Conservation (phyloP, 2,113 vertebrate genomes). For the Tupaia tana region DNA sequence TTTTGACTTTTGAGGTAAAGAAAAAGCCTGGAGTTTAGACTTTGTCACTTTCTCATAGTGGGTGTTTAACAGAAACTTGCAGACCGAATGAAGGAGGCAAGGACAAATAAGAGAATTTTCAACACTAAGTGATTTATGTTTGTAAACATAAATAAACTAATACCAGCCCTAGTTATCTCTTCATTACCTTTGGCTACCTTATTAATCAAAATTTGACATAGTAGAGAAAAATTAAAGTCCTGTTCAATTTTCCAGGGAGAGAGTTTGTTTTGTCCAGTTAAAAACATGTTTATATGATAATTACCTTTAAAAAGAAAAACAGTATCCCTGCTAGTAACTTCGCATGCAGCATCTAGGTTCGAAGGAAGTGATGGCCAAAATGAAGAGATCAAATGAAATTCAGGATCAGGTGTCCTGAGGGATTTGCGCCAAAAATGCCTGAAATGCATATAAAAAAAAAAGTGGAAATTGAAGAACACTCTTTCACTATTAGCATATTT, state of each 20-base stretch:
- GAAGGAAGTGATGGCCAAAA: slow-evolving; percentile 90
- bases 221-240: neutral
- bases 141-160: neutral
- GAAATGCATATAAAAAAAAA: slow-evolving; percentile 16
- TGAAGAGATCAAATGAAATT: slow-evolving; percentile 82
- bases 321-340: slow-evolving; percentile 77
- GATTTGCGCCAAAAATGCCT: slow-evolving; percentile 90
- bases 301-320: slow-evolving; percentile 84
- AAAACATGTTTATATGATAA: neutral
- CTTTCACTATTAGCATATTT: neutral
- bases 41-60: neutral
- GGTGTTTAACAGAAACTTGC: neutral
- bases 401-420: slow-evolving; percentile 60
- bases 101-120: neutral
- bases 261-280: neutral
- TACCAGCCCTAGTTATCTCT: neutral
- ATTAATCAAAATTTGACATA: neutral
- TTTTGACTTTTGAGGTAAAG: neutral
- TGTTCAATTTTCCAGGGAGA: neutral
- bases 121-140: neutral
- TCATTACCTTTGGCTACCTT: neutral
- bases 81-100: neutral
- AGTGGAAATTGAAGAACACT: neutral
- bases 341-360: slow-evolving; percentile 87
- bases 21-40: neutral